Percentiles rank a stretch among this genome's conserved stretches.
phyloP scores from a whole-genome alignment of 2,113 vertebrate genomes.

The Tauraco erythrolophus region DNA sequence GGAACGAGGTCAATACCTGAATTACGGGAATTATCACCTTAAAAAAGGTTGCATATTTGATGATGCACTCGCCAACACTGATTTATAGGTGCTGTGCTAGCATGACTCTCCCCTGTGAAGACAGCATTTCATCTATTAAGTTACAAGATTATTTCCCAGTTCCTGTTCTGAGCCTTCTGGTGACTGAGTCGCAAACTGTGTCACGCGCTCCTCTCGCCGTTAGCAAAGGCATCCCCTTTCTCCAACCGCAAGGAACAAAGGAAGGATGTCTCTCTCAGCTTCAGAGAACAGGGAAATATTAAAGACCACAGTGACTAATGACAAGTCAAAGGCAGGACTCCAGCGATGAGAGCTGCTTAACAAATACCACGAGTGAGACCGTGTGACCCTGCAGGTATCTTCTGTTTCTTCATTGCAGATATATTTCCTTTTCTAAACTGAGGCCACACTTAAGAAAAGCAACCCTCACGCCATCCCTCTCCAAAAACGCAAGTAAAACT shows the following conservation, averaged over 20 bases:
- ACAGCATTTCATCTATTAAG: background rate
- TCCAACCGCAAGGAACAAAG: background rate
- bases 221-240: background rate
- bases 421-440: background rate
- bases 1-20: slow-evolving; percentile 43
- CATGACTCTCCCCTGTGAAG: background rate
- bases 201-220: background rate
- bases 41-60: slow-evolving; percentile 28
- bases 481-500: background rate
- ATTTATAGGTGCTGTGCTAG: background rate
- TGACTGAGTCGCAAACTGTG: background rate
- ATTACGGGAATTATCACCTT: slow-evolving; percentile 38
- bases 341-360: background rate
- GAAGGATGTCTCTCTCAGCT: background rate
- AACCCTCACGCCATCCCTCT: fast-evolving
- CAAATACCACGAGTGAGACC: background rate
- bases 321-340: background rate
- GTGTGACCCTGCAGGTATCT: background rate
- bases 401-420: background rate
- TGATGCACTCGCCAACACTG: background rate
- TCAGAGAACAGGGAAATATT: background rate
- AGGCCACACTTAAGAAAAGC: background rate
- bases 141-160: background rate
- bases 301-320: background rate
- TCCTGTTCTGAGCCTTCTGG: background rate